Base-by-base conservation (phyloP, 2,797 vertebrate genomes). In the Sparus aurata region DNA sequence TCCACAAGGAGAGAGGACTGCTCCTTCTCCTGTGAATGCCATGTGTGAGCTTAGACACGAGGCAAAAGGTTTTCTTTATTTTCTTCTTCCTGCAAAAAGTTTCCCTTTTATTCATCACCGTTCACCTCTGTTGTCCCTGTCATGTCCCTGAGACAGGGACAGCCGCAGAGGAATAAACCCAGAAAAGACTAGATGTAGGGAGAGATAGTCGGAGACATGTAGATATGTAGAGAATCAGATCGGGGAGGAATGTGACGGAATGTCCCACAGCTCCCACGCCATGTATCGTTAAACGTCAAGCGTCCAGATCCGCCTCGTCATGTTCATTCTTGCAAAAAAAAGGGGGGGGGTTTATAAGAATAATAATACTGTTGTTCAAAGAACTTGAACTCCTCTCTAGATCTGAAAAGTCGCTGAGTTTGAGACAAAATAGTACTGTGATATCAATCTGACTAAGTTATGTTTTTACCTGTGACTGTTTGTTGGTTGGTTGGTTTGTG, bases 271-370 rank as follows among this genome's bases (percentile, higher is more conserved):
- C 73, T 45, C 70, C 11, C 9, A 16, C 10, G 10, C 41, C 61
- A n/a, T 6, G 43, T 75, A 43, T 82, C 30, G 61, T 74, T 85
- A 30, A 22, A 53, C 50, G 72, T 61, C 17, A 45, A 52, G 49
- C 49, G 50, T 46, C 8, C 3, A 34, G 41, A 59, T 41, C 52
- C 3, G 38, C 25, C 69, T 73, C 23, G 73, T 89, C 77, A 15
- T 84, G 85, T 88, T 84, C 72, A 2, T 60, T 86, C 77, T 59
- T 70, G 77, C 77, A 10, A 10, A 13, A 45, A 45, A 64, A 61
- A 71, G 69, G 63, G 30, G 65, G 27, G 8, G 34, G 49, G 53
- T 81, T 81, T 63, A 60, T 59, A 59, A 71, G 47, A 73, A 73
- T 34, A 5, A 25, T 25, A 5, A 25, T 25, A 68, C 71, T 77